Base-by-base conservation (phyloP, 2,797 vertebrate genomes). In the Catamblyrhynchus diadema region DNA sequence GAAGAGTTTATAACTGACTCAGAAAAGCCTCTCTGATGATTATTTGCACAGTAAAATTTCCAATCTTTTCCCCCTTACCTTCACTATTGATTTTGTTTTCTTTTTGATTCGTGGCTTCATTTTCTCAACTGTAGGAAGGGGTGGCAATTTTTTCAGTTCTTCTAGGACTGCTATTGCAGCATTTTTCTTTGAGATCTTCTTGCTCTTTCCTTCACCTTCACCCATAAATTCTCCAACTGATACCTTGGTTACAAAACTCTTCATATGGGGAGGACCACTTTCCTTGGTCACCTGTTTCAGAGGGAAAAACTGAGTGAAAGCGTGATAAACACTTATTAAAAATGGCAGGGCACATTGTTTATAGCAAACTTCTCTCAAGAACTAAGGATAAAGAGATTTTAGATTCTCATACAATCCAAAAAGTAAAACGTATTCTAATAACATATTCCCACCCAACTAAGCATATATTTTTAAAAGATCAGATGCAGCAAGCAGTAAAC, bases 121-220 rank as follows among this genome's bases (percentile, higher is more conserved):
- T 97, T 99, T 99, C 97, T 99, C 99, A 50, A 98, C 98, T 0
- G 96, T 97, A 64, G 99, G 99, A 94, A 99, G 98, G 24, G 98
- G 99, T 2, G 99, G 99, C 35, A 99, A 97, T 96, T 98, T 98
- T 95, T 98, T 99, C 91, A 99, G 97, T 94, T 99, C 99, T 90
- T 98, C 98, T 61, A 99, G 97, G 81, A 99, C 99, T 1, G 99
- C 98, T 30, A 98, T 98, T 35, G 99, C 99, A 41, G 99, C 99
- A n/a, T 99, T 98, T 96, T 99, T 99, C 98, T 99, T 99, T 35
- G 99, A 99, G n/a, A 99, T 99, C 97, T 99, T 99, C 98, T 99
- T 99, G 97, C 99, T 99, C 96, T 99, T 99, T 73, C 99, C 99
- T 96, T 99, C 99, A 10, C 99, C 99, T 96, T 99, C 98, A 51